Evolutionary conservation across 2,888 invertebrate species (phyloP), one percentile per base, ranked within the genome.

Genomic region (Drosophila ochracea): DNA sequence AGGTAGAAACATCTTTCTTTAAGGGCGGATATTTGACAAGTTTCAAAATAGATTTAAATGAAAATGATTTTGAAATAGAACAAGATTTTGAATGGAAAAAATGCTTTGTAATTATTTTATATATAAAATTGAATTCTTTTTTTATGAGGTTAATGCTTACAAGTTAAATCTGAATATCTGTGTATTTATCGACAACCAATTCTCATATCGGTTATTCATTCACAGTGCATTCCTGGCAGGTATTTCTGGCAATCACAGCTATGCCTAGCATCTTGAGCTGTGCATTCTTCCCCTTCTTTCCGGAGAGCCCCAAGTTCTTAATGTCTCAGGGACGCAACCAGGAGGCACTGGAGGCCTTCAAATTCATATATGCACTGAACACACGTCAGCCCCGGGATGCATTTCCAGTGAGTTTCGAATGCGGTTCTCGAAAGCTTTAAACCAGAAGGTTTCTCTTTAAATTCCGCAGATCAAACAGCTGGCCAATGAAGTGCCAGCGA

Each of bases 351-450:
- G 69, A 80, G 47, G 84, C 90, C 16, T 90, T 93, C 77, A 93
- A 93, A 67, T 94, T 91, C 73, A 96, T 97, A 3, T 97, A 95
- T 90, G 91, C 94, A 0, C 89, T 95, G 49, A 97, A 97, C 85
- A 95, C 95, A 1, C 95, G 96, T 3, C 94, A 94, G 67, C 92
- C 95, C 0, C 93, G 93, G 39, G 94, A 95, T 6, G 94, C 94
- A 0, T 97, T 94, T 93, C 96, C 97, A 47, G 97, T 97, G 93
- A 77, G 88, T 76, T n/a, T 39, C 7, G 19, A 33, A 28, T 43
- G 33, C 19, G 39, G 53, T 57, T 33, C 33, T 35, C 7, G 21
- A 30, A 25, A 35, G 7, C 21, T 9, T 25, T 16, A 16, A 28
- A 31, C 2, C 31, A 28, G 25, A 41, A 25, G 3, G 25, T 37